These are phyloP conservation scores for Hesperophylax magnus DNA, from an alignment of 1,140 invertebrate species.

Conservation along the genomic window DNA sequence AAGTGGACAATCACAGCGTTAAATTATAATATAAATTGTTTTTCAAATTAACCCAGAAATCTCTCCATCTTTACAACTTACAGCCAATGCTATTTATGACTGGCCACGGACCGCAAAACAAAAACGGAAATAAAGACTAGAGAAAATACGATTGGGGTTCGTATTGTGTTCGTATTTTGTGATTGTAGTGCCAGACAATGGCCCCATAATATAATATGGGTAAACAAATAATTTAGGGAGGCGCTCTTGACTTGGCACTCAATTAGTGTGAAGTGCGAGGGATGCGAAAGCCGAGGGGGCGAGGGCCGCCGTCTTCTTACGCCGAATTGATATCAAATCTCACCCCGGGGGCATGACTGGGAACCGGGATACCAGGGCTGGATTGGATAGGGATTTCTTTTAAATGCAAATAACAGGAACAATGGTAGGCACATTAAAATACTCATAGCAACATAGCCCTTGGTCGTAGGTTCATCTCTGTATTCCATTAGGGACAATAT, in stretches of 20 bases:
- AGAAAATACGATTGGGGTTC: conserved; percentile 52
- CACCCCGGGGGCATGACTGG: conserved; percentile 32
- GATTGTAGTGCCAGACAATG: conserved; percentile 52
- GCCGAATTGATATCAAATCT: conserved; percentile 59
- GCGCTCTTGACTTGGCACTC: conserved; percentile 53
- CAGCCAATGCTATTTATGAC: neutral
- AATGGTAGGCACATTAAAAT: too few species aligned
- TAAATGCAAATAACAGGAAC: too few species aligned
- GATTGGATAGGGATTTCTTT: too few species aligned
- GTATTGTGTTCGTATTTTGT: conserved; percentile 27
- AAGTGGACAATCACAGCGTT: too few species aligned
- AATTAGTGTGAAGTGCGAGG: conserved; percentile 54
- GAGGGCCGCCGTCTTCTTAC: conserved; percentile 53
- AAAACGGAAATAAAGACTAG: conserved; percentile 14
- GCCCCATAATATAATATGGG: conserved; percentile 48
- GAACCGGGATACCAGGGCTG: neutral
- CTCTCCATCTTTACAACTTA: conserved; percentile 26
- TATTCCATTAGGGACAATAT: too few species aligned
- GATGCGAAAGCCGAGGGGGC: neutral
- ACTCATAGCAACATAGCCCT: too few species aligned
- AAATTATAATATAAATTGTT: neutral
- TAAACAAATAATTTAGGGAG: conserved; percentile 55
- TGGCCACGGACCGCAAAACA: conserved; percentile 6
- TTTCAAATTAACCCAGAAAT: neutral
- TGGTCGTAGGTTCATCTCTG: too few species aligned